phyloP scores from a whole-genome alignment of 2,113 vertebrate species.

The Todiramphus chloris region DNA sequence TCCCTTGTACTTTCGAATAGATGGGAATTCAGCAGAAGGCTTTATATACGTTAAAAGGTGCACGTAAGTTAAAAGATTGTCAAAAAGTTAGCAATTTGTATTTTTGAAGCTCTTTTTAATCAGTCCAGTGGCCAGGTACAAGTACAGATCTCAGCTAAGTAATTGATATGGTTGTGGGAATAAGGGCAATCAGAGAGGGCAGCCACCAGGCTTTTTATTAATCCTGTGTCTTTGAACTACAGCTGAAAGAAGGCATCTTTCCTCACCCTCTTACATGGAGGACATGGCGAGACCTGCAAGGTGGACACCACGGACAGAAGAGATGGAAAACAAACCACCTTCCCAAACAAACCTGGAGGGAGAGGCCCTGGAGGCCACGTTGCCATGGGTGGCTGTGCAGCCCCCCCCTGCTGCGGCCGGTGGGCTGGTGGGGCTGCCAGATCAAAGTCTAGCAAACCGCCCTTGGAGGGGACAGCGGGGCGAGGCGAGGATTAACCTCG shows the following conservation, averaged over 20 bases:
- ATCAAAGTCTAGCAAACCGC: not conserved
- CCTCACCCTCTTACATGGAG: not conserved
- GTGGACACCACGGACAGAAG: not conserved
- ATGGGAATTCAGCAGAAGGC: not conserved
- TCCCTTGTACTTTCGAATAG: slow-evolving; percentile 29
- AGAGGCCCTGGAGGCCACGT: not conserved
- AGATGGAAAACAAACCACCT: not conserved
- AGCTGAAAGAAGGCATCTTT: not conserved
- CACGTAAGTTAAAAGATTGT: not conserved
- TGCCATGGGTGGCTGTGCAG: not conserved
- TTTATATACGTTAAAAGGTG: not conserved
- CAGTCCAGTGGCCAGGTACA: not conserved
- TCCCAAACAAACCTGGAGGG: not conserved
- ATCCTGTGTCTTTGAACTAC: not conserved
- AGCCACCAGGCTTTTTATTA: not conserved
- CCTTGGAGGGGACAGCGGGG: not conserved
- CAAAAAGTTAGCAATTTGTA: not conserved
- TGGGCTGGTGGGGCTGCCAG: not conserved
- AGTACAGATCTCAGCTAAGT: not conserved
- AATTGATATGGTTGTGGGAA: not conserved
- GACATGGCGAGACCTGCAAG: not conserved
- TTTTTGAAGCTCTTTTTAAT: not conserved
- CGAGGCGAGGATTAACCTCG: not conserved
- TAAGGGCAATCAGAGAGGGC: not conserved
- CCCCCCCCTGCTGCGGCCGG: not conserved